phyloP scores from a whole-genome alignment of 2,797 vertebrate genomes.

The Silurus aristotelis region DNA sequence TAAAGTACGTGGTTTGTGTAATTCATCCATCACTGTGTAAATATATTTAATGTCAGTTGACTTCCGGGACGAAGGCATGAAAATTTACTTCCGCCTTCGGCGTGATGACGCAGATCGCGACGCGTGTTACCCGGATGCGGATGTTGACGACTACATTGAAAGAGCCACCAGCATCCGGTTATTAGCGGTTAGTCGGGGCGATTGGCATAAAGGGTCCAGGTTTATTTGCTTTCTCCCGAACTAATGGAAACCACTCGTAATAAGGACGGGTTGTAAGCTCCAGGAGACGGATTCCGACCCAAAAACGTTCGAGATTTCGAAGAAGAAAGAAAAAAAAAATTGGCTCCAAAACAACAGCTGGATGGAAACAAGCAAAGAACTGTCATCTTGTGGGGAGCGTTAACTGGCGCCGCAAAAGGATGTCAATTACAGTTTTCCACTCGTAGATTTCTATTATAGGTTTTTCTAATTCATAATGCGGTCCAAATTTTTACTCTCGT shows the following conservation, averaged over 20 bases:
- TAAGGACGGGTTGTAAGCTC: neutral
- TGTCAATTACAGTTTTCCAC: neutral
- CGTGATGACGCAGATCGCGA: neutral
- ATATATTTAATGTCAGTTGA: too few relatives aligned
- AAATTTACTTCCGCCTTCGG: neutral
- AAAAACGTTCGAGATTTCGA: neutral
- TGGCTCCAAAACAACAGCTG: neutral
- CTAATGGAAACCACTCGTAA: neutral
- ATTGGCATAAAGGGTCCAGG: neutral
- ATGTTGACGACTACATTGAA: conserved; percentile 62
- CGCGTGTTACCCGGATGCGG: conserved; percentile 67
- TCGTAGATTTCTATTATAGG: neutral
- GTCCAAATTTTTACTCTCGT: too few relatives aligned
- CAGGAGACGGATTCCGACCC: neutral
- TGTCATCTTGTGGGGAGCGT: neutral
- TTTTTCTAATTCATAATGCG: neutral
- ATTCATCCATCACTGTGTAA: too few relatives aligned
- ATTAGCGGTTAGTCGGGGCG: conserved; percentile 7
- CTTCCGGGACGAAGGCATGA: too few relatives aligned
- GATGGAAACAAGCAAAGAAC: neutral
- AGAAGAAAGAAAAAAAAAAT: neutral
- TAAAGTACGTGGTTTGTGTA: too few relatives aligned
- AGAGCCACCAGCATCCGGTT: conserved; percentile 1
- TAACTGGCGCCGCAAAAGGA: neutral
- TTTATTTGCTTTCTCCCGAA: neutral